Evolutionary conservation across 2,888 invertebrate species (phyloP).

Genomic region (Cecidostiba fungosa): DNA sequence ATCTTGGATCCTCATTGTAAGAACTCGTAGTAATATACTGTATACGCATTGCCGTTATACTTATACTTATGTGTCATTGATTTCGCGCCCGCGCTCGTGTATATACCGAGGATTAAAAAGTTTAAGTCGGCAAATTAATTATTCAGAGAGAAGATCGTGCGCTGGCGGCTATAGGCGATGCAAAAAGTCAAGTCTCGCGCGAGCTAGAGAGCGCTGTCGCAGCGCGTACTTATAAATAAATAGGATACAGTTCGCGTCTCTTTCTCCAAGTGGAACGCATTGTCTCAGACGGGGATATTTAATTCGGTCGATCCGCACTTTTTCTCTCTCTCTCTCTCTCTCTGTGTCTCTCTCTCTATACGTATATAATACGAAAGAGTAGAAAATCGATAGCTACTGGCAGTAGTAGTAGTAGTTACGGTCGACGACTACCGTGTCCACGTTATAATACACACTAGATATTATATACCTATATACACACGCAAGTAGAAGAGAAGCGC

Average conservation of each 20-base stretch:
- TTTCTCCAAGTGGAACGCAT: constrained; percentile 23
- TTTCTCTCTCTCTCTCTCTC: background rate
- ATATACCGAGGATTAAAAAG: too few species aligned
- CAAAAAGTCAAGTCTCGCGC: too few species aligned
- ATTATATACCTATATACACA: too few species aligned
- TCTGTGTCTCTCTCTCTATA: background rate
- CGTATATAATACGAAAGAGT: background rate
- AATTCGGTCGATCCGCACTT: constrained; percentile 45
- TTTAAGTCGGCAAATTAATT: too few species aligned
- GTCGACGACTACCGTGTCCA: too few species aligned
- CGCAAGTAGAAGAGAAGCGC: background rate
- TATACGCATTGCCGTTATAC: background rate
- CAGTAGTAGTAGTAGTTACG: background rate
- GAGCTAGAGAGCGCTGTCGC: too few species aligned
- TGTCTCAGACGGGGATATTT: constrained; percentile 45
- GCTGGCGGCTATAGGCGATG: too few species aligned
- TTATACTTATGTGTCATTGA: background rate
- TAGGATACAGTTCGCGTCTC: too few species aligned
- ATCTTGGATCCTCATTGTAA: background rate
- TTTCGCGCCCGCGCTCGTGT: background rate
- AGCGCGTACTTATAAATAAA: too few species aligned
- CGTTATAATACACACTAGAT: too few species aligned
- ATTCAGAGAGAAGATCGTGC: too few species aligned
- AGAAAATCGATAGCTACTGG: background rate
- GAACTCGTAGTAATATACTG: too few species aligned